Conservation (phyloP, 1,140 invertebrate species). For the Radopholus similis region DNA sequence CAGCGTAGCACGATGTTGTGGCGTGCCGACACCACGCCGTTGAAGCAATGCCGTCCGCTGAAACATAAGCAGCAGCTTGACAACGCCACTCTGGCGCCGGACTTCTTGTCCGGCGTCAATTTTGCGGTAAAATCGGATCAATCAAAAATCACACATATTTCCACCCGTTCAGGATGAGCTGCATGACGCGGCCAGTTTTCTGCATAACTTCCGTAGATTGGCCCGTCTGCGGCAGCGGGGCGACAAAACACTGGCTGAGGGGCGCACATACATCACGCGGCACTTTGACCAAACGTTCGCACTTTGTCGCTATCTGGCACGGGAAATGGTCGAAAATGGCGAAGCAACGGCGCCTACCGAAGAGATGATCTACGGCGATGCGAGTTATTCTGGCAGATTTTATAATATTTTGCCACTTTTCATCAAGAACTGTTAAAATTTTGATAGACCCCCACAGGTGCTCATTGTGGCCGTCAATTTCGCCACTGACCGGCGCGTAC, state of each 20-base stretch:
- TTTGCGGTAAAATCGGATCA: slow-evolving; percentile 6
- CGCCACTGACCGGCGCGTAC: not conserved
- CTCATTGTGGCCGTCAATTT: slow-evolving; percentile 35
- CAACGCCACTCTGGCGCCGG: not conserved
- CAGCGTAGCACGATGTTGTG: not conserved
- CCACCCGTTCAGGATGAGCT: slow-evolving; percentile 7
- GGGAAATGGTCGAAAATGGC: not conserved
- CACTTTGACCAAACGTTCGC: slow-evolving; percentile 18
- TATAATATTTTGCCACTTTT: slow-evolving; percentile 19
- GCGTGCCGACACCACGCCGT: not conserved
- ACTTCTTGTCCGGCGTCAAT: not conserved
- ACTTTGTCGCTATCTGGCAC: slow-evolving; percentile 23
- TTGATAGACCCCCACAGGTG: no score
- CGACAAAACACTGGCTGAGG: slow-evolving; percentile 1
- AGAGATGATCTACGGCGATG: not conserved
- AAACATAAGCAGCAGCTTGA: not conserved
- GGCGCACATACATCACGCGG: slow-evolving; percentile 37
- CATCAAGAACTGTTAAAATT: no score
- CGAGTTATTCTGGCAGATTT: not conserved
- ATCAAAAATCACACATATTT: not conserved
- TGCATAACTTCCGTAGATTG: slow-evolving; percentile 23
- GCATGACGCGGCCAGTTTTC: slow-evolving; percentile 9
- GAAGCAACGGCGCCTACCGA: not conserved
- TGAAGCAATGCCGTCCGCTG: not conserved
- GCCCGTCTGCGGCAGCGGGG: slow-evolving; percentile 11